Evolutionary conservation across 1,140 invertebrate genomes (phyloP).

Genomic region (Caerostris darwini): DNA sequence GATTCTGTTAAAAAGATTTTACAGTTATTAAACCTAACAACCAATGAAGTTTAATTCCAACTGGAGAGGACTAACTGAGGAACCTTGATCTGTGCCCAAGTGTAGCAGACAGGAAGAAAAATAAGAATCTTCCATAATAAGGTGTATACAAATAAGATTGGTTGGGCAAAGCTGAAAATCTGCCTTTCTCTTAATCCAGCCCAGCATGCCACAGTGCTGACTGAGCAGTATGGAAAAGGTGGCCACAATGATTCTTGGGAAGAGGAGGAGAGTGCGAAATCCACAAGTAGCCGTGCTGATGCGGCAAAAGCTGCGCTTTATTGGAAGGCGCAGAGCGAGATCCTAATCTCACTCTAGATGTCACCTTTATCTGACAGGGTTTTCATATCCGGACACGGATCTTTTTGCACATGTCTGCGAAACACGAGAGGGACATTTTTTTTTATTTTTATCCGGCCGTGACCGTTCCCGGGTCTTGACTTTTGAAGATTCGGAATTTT

Average conservation of each 20-base stretch:
- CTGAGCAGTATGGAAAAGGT: background rate
- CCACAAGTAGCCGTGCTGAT: conserved; percentile 46
- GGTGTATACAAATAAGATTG: too few species aligned
- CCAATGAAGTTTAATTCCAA: too few species aligned
- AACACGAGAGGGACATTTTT: background rate
- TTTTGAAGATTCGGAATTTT: too few species aligned
- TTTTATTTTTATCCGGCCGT: background rate
- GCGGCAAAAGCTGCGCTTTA: conserved; percentile 15
- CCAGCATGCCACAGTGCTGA: background rate
- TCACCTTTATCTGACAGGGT: background rate
- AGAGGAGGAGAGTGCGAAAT: conserved; percentile 31
- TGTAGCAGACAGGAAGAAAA: too few species aligned
- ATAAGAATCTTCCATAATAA: too few species aligned
- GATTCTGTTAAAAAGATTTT: too few species aligned
- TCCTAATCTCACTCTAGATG: conserved; percentile 42
- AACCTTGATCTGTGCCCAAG: too few species aligned
- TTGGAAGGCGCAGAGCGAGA: background rate
- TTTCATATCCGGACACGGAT: conserved; percentile 38
- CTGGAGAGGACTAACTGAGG: too few species aligned
- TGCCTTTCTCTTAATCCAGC: background rate
- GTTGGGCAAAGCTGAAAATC: too few species aligned
- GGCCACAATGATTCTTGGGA: background rate
- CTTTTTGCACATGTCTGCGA: conserved; percentile 50
- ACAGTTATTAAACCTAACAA: too few species aligned
- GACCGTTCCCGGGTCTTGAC: background rate